A percentile compares a stretch with the other conserved stretches of the same genome.
Conservation (phyloP, 2,888 invertebrate species). For the Callimorpha dominula region DNA sequence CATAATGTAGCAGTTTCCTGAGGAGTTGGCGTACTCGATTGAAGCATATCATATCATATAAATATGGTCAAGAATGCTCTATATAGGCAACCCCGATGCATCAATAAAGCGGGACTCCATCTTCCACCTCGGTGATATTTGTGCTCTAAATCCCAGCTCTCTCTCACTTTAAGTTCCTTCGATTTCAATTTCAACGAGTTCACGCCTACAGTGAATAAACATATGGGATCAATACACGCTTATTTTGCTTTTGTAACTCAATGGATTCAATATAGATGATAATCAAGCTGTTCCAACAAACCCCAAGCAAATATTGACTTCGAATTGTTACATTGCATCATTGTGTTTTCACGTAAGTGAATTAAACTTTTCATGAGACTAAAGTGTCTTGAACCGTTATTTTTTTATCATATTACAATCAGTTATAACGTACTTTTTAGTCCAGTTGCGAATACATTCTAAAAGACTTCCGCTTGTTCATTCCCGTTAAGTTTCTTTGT, state of each 20-base stretch:
- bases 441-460: not conserved
- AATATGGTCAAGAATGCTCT: not conserved
- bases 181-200: not conserved
- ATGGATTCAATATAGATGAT: not conserved
- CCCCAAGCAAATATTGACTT: not conserved
- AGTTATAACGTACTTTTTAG: not conserved
- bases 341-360: not conserved
- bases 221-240: not conserved
- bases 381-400: not conserved
- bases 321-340: not conserved
- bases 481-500: not conserved
- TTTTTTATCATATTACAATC: not conserved
- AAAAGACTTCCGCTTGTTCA: not conserved
- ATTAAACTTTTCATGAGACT: not conserved
- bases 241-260: not conserved
- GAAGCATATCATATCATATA: not conserved
- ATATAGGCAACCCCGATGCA: not conserved
- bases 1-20: too few species aligned
- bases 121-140: not conserved
- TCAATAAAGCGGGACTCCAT: too few species aligned
- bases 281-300: not conserved
- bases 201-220: not conserved
- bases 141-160: not conserved
- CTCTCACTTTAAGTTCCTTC: not conserved
- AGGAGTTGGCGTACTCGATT: not conserved